These are phyloP conservation scores for Gouania willdenowi DNA, from an alignment of 2,797 vertebrate species.

Conservation along the genomic window DNA sequence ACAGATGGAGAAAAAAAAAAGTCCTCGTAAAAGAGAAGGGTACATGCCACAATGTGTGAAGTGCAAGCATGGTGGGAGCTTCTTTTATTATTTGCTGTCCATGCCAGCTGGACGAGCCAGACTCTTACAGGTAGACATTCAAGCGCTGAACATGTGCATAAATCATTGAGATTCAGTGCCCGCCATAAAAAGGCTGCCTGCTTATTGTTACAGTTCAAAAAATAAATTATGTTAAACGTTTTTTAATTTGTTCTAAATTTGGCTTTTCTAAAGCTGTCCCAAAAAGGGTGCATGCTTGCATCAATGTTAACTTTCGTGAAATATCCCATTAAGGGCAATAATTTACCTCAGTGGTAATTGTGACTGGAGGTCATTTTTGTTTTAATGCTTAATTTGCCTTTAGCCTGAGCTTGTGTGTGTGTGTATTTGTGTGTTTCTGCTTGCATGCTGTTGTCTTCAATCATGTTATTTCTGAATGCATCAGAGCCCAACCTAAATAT, in stretches of 20 bases:
- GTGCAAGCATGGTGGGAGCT: conserved; percentile 70
- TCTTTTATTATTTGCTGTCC: conserved; percentile 63
- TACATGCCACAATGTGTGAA: conserved; percentile 80
- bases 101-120: conserved; percentile 73
- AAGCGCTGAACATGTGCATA: conserved; percentile 40
- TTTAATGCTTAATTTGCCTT: conserved; percentile 47
- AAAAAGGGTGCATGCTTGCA: conserved; percentile 28
- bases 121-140: conserved; percentile 70
- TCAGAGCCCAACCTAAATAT: conserved; percentile 70
- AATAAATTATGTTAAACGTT: conserved; percentile 38
- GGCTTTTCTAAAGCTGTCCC: conserved; percentile 32
- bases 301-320: conserved; percentile 59
- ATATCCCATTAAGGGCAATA: conserved; percentile 50
- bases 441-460: conserved; percentile 38
- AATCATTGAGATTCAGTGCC: conserved; percentile 44
- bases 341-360: conserved; percentile 59
- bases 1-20: conserved; percentile 80
- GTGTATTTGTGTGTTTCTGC: conserved; percentile 5
- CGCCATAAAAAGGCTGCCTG: conserved; percentile 35
- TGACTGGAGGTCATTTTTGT: conserved; percentile 67
- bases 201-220: conserved; percentile 35
- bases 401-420: conserved; percentile 12
- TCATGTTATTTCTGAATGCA: conserved; percentile 66
- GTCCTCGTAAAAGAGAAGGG: conserved; percentile 76
- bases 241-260: conserved; percentile 49